Conservation (phyloP, 2,797 vertebrate genomes). For the Myiotriccus ornatus region DNA sequence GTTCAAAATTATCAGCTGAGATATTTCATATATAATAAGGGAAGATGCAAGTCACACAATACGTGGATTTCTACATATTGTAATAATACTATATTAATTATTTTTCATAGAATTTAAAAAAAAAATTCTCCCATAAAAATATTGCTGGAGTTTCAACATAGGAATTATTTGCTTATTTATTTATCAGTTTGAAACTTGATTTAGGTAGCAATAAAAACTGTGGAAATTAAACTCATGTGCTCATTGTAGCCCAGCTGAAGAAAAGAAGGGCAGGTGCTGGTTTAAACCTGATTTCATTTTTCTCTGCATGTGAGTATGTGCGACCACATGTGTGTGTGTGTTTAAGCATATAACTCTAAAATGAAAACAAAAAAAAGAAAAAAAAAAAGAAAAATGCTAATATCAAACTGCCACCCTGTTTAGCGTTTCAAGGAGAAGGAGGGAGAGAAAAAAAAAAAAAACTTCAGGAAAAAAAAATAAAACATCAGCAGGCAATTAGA, state of each 20-base stretch:
- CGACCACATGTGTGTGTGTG: not conserved
- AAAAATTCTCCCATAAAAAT: not conserved
- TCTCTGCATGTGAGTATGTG: not conserved
- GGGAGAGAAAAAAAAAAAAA: constrained; percentile 70
- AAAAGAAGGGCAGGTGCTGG: constrained; percentile 7
- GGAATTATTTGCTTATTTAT: not conserved
- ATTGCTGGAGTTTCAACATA: not conserved
- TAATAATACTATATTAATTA: not conserved
- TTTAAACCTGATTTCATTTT: not conserved
- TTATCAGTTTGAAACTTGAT: not conserved
- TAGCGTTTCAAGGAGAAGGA: constrained; percentile 63
- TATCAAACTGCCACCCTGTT: constrained; percentile 56
- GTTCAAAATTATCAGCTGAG: not conserved
- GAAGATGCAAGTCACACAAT: not conserved
- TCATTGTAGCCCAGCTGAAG: not conserved
- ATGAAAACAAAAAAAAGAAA: not conserved
- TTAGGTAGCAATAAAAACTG: not conserved
- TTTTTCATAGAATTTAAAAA: not conserved
- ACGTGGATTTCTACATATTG: not conserved
- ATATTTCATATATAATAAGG: not conserved
- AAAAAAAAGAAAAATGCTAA: constrained; percentile 8
- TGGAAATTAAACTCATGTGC: not conserved
- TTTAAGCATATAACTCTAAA: constrained; percentile 12
- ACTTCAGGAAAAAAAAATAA: constrained; percentile 93
- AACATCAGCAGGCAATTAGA: constrained; percentile 99